Base-by-base conservation (phyloP, 2,797 vertebrate genomes). In the Aldrovandia affinis region DNA sequence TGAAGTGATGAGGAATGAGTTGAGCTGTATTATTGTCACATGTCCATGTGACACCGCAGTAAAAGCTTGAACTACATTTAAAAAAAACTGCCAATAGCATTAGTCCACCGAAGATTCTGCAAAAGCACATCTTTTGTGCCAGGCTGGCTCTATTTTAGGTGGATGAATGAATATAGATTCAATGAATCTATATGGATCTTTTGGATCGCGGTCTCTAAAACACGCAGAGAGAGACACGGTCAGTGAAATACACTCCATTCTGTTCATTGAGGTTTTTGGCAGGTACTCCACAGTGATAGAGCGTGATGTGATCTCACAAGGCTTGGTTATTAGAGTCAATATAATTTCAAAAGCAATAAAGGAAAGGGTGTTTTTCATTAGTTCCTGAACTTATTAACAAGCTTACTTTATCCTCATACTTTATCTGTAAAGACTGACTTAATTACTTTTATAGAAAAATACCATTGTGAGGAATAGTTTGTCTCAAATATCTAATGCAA, bases 391-490 rank as follows among this genome's bases (percentile, higher is more conserved):
- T 84, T 95, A 95, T 95, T 95, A 95, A 94, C 93, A 92, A 94
- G 93, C 93, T 94, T 90, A 93, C 89, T 93, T 93, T 92, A 94
- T 95, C n/a, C n/a, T n/a, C n/a, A n/a, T 90, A 93, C 89, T 93
- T 93, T 92, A 94, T 95, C 93, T 94, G 91, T 91, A 93, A 91
- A 93, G 93, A 94, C 92, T 94, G 92, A 91, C 90, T 93, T 96
- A 95, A 96, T 96, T 95, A 93, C 91, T 88, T 94, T 94, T 90
- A 81, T 85, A 89, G 78, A 68, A 59, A 77, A 87, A 81, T 50
- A 28, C 25, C 61, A 73, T 91, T 89, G 90, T 87, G 81, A 83
- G 86, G 82, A 92, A 39, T 33, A 87, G 89, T 86, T 86, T 85
- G 85, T 87, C 87, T 86, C 83, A 91, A 93, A 94, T 94, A 88